These are phyloP conservation scores for Delia radicum DNA, from an alignment of 1,140 invertebrate species.

Conservation along the genomic window DNA sequence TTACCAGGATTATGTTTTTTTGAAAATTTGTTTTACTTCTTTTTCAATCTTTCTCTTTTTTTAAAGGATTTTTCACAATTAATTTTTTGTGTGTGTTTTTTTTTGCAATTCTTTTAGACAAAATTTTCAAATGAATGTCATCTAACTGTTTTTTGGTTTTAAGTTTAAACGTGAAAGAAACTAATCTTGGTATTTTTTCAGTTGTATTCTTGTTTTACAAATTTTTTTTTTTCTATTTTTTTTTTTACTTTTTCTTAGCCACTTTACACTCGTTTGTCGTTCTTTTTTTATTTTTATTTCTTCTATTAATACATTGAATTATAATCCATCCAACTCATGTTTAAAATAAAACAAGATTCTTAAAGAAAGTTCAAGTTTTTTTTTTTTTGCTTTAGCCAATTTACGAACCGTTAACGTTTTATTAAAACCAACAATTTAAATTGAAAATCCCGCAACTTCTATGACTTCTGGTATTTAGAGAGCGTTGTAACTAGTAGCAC, in stretches of 20 bases:
- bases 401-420: constrained; percentile 20
- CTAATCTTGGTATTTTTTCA: background rate
- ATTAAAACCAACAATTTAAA: too few species aligned
- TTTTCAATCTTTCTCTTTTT: background rate
- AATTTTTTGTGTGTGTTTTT: constrained; percentile 28
- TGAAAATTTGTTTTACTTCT: too few species aligned
- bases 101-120: too few species aligned
- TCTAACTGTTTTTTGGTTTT: constrained; percentile 44
- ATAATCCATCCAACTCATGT: background rate
- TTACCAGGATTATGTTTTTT: too few species aligned
- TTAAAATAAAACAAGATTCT: constrained; percentile 7
- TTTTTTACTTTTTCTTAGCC: background rate
- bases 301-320: too few species aligned
- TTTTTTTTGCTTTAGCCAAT: constrained; percentile 3
- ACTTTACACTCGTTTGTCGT: background rate
- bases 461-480: constrained; percentile 25
- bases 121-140: constrained; percentile 51
- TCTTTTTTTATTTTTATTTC: too few species aligned
- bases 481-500: constrained; percentile 41
- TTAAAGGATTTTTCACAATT: background rate
- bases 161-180: background rate
- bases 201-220: background rate
- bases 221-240: background rate
- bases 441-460: background rate
- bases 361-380: constrained; percentile 21